Evolutionary conservation across 2,113 vertebrate species (phyloP), one percentile per base, ranked within the genome.

Genomic region (Jacana jacana): DNA sequence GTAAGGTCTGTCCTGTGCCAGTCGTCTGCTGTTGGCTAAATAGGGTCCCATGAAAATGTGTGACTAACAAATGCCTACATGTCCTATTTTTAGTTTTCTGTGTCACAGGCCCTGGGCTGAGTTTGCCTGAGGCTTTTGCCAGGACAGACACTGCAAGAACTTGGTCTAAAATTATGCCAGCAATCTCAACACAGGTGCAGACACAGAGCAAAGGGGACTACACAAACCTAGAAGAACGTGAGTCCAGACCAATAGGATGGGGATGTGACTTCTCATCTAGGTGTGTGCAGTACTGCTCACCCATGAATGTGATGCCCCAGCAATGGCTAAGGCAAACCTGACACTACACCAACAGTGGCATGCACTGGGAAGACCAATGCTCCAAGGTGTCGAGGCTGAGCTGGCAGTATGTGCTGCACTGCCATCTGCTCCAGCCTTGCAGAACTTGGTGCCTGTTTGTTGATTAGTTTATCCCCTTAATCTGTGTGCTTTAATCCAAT

Each of bases 401-500:
- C 42, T 90, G 90, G 19, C 73, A 52, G 60, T 1, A 11, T 2
- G n/a, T n/a, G 5, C 52, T 17, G 39, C 58, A 39, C 33, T 24
- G 15, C 86, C 88, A 86, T 69, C 93, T 96, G 86, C 83, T 86
- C 86, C 69, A 79, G 86, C 48, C 73, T 70, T 19, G 31, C 0
- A 0, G 20, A 60, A 55, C 44, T 77, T 2, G 0, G 7, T 77
- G 69, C 19, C 52, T 68, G 49, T n/a, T 44, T 81, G 40, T 48
- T 75, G 70, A 78, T 93, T 79, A n/a, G 31, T 13, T 94, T 88
- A 88, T 71, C 77, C 80, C 54, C 65, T 88, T 81, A 88, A 72
- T 81, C 92, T 79, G 30, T 33, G 15, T 57, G 28, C 17, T 91
- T 95, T 81, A 94, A 96, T 89, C 88, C 66, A 75, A 92, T 95